A percentile compares a stretch with the other conserved stretches of the same genome.
phyloP scores from a whole-genome alignment of 2,797 vertebrate genomes.

The Eulemur mongoz region DNA sequence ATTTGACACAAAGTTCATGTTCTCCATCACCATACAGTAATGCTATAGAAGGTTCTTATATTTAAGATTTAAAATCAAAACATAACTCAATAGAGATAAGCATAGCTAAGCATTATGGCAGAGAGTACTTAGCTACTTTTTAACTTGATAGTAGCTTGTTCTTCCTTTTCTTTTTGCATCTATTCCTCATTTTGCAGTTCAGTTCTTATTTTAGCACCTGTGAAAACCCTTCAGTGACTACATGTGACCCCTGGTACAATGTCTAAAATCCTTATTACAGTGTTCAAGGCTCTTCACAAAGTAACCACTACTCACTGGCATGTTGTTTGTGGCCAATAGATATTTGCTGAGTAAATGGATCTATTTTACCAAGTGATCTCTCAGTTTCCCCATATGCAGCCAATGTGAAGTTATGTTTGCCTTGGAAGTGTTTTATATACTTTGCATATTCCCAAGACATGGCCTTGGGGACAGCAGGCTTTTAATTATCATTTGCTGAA shows the following conservation, averaged over 20 bases:
- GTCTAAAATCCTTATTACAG: neutral
- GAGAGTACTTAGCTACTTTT: neutral
- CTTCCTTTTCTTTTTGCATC: neutral
- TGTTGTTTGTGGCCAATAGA: neutral
- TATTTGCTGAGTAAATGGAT: neutral
- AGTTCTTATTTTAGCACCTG: neutral
- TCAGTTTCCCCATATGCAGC: neutral
- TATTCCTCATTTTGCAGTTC: neutral
- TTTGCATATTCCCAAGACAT: neutral
- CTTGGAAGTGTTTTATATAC: neutral
- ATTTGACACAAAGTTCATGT: neutral
- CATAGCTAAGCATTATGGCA: neutral
- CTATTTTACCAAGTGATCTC: neutral
- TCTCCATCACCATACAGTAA: neutral
- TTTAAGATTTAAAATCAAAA: neutral
- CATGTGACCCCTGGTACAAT: neutral
- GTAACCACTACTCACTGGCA: neutral
- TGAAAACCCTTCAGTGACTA: neutral
- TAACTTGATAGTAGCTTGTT: neutral
- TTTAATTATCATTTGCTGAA: conserved; percentile 14
- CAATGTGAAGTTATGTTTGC: neutral
- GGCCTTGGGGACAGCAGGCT: neutral
- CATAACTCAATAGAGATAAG: neutral
- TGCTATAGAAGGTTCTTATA: neutral
- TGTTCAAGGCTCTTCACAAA: neutral